Base-by-base conservation (phyloP, 2,797 vertebrate species). In the Artibeus jamaicensis region DNA sequence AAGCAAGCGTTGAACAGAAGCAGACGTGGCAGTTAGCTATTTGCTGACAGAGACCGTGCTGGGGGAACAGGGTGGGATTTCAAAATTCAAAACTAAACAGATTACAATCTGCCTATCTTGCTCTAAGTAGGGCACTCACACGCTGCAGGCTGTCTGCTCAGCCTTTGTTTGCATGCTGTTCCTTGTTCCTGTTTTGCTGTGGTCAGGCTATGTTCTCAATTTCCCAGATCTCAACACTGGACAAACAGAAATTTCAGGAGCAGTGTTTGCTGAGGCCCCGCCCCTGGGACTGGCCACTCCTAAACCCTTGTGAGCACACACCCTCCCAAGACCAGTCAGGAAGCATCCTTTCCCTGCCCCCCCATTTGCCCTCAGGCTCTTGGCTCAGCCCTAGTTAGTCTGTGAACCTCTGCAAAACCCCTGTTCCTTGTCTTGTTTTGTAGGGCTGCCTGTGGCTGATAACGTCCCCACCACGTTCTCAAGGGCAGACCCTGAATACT, bases 191-290 rank as follows among this genome's bases (percentile, higher is more conserved):
- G n/a, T n/a, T n/a, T n/a, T n/a, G n/a, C n/a, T n/a, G n/a, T n/a
- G n/a, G n/a, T n/a, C n/a, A n/a, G n/a, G n/a, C n/a, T n/a, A n/a
- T n/a, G n/a, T n/a, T n/a, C n/a, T n/a, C n/a, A n/a, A n/a, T n/a
- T n/a, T n/a, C n/a, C n/a, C n/a, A n/a, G n/a, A n/a, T n/a, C n/a
- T n/a, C n/a, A n/a, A n/a, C n/a, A n/a, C n/a, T 82, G 42, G 59
- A 65, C 87, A 90, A 95, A 96, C 18, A 94, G 93, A 96, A 92
- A 92, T 62, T 55, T 26, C 55, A 7, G 39, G 67, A 96, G 73
- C 92, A 92, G 21, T 70, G 44, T 48, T 59, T 67, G 46, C 19
- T 5, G 4, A 37, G 19, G 77, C 71, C 76, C 76, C 50, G 78
- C 24, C 62, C 42, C 68, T 73, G 32, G 29, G 19, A 68, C 65